Evolutionary conservation across 2,797 vertebrate genomes (phyloP).

Genomic region (Threskiornis aethiopicus): DNA sequence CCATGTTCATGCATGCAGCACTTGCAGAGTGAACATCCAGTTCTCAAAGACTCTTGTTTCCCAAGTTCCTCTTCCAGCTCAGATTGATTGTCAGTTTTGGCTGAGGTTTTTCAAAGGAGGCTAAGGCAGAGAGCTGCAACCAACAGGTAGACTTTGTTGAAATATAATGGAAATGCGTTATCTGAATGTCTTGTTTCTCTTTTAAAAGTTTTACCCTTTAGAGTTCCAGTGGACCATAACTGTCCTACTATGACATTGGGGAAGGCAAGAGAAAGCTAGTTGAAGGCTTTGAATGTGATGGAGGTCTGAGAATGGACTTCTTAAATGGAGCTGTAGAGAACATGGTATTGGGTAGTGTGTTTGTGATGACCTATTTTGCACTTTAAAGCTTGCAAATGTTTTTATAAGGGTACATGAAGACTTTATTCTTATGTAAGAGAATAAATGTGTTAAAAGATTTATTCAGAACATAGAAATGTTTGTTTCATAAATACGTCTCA

Average conservation of each 20-base stretch:
- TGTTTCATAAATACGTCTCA: background rate
- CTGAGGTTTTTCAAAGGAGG: background rate
- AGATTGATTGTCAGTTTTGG: background rate
- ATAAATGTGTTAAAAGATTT: background rate
- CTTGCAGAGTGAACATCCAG: background rate
- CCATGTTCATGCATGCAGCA: background rate
- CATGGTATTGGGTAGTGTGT: background rate
- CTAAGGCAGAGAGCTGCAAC: background rate
- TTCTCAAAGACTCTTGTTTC: background rate
- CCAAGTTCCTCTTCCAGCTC: background rate
- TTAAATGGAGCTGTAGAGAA: background rate
- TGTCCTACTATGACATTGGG: background rate
- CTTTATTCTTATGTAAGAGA: background rate
- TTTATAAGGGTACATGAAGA: background rate
- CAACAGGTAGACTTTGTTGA: background rate
- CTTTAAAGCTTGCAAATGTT: background rate
- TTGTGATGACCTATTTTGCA: background rate
- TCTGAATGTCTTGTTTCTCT: background rate
- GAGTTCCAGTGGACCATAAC: background rate
- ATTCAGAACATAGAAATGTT: background rate
- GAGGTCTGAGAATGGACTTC: background rate
- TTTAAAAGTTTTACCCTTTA: background rate
- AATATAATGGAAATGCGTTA: background rate
- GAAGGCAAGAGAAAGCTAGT: background rate
- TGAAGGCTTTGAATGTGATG: background rate